phyloP scores from a whole-genome alignment of 1,140 invertebrate genomes.

The Anastatus disparis region DNA sequence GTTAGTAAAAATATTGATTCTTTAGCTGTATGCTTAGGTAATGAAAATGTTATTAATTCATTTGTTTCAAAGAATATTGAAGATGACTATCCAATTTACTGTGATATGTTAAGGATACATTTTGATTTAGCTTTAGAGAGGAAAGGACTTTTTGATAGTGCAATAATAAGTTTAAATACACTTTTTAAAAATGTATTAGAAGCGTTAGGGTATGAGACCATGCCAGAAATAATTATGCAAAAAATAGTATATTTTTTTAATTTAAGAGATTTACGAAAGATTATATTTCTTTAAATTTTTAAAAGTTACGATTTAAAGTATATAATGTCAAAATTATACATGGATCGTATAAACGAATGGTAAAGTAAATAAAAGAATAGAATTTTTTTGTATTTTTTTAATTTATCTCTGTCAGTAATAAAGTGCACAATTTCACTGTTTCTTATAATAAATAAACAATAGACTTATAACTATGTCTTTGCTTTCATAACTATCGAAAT shows the following conservation, averaged over 20 bases:
- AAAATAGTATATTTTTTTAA: neutral
- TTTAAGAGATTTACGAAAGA: neutral
- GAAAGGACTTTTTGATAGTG: neutral
- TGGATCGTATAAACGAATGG: neutral
- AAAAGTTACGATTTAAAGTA: too few species aligned
- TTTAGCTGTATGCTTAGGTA: neutral
- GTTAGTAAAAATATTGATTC: neutral
- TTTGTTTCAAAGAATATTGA: neutral
- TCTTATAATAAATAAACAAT: slow-evolving; percentile 35
- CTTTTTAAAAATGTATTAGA: neutral
- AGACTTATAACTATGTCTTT: slow-evolving; percentile 24
- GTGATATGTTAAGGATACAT: neutral
- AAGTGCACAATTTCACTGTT: slow-evolving; percentile 30
- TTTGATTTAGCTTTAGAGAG: slow-evolving; percentile 2
- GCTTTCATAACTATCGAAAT: slow-evolving; percentile 25
- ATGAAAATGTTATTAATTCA: neutral
- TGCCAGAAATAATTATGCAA: neutral
- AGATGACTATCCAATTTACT: neutral
- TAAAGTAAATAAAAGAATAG: neutral
- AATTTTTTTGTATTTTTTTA: slow-evolving; percentile 27
- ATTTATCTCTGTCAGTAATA: slow-evolving; percentile 32
- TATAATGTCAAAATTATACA: neutral
- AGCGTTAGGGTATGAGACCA: neutral
- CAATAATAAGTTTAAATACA: neutral
- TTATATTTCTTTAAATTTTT: too few species aligned